A percentile compares a stretch with the other conserved stretches of the same genome.
These are phyloP conservation scores for Psephotus haematonotus DNA, from an alignment of 2,113 vertebrate species.

Conservation along the genomic window DNA sequence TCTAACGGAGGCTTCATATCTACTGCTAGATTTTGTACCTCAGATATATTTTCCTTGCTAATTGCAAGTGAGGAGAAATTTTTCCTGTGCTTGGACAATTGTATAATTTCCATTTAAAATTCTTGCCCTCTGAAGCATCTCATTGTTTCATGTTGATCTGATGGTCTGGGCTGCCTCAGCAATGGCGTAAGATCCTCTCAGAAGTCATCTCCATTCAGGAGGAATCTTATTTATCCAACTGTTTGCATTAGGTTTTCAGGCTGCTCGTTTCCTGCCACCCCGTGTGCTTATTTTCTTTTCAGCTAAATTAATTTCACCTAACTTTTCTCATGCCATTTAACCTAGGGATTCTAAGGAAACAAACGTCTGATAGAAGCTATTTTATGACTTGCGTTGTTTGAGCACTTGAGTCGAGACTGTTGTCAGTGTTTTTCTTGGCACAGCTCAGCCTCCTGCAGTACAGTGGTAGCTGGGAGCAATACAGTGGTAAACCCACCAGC, in stretches of 20 bases:
- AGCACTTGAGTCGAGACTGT: constrained; percentile 24
- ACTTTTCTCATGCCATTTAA: constrained; percentile 52
- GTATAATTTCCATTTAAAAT: neutral
- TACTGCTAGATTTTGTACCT: neutral
- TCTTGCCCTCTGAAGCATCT: neutral
- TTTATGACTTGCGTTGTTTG: constrained; percentile 20
- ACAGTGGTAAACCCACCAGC: constrained; percentile 25
- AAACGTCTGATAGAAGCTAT: constrained; percentile 26
- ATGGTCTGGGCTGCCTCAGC: neutral
- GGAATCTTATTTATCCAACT: neutral
- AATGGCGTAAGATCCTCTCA: neutral
- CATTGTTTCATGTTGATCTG: neutral
- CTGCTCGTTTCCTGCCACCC: neutral
- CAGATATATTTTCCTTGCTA: neutral
- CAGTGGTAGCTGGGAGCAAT: constrained; percentile 22
- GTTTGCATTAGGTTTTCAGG: neutral
- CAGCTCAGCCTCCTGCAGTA: neutral
- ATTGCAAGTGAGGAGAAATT: neutral
- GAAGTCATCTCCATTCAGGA: neutral
- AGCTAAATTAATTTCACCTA: constrained; percentile 40
- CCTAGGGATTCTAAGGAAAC: neutral
- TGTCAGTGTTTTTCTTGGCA: constrained; percentile 57
- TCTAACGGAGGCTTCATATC: neutral
- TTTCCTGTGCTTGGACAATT: rapidly evolving
- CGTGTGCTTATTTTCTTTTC: constrained; percentile 38